Percentiles rank a stretch among this genome's conserved stretches.
Conservation (phyloP, 2,797 vertebrate species). For the Ispidina lecontei region DNA sequence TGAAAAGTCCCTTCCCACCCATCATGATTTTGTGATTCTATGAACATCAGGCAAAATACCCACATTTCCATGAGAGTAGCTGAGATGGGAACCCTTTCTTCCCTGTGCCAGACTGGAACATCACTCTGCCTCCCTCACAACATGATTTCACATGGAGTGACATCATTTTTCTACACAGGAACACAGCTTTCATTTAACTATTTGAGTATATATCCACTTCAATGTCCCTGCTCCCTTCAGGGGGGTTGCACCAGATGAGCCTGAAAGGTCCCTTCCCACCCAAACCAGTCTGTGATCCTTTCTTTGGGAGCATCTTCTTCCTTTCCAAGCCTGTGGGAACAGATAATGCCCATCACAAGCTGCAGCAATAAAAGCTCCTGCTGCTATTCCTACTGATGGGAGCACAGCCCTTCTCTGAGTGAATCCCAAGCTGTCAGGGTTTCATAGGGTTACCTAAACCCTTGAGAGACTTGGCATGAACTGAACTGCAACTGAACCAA, state of each 20-base stretch:
- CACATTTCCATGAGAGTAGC: too few species aligned
- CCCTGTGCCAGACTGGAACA: too few species aligned
- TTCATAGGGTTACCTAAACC: background rate
- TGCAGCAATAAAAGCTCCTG: background rate
- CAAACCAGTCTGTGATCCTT: background rate
- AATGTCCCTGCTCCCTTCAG: background rate
- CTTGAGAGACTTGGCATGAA: background rate
- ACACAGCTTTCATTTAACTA: too few species aligned
- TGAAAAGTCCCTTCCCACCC: background rate
- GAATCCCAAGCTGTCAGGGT: background rate
- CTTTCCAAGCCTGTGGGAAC: background rate
- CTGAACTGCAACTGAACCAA: background rate
- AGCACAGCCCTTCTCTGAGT: background rate
- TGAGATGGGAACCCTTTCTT: too few species aligned
- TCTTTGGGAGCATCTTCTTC: background rate
- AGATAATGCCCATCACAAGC: background rate
- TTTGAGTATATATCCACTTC: too few species aligned
- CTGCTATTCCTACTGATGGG: background rate
- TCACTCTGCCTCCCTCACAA: too few species aligned
- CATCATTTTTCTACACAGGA: too few species aligned
- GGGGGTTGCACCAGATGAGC: rapidly evolving
- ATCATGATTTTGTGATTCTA: background rate
- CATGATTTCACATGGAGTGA: too few species aligned
- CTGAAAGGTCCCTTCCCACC: background rate
- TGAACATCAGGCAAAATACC: too few species aligned